These are phyloP conservation scores for Mionectes macconnelli DNA, from an alignment of 2,113 vertebrate species.

Conservation along the genomic window DNA sequence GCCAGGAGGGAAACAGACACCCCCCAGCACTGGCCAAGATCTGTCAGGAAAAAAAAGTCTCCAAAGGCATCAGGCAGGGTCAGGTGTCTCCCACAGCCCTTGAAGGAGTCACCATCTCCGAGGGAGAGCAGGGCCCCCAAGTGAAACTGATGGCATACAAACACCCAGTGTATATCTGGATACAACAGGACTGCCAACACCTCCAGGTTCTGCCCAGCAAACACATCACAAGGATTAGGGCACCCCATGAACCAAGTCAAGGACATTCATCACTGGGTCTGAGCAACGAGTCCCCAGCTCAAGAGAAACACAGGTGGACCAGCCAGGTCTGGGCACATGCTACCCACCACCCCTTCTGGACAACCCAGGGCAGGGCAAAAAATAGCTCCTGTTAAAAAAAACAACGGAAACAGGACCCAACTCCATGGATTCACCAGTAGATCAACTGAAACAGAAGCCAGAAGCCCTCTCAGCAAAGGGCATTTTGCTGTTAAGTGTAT, in stretches of 20 bases:
- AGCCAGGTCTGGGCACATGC: fast-evolving
- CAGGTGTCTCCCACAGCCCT: background rate
- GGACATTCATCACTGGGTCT: background rate
- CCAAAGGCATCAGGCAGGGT: background rate
- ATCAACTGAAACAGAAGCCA: background rate
- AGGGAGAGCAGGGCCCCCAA: background rate
- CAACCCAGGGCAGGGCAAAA: background rate
- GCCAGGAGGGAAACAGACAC: background rate
- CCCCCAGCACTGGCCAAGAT: fast-evolving
- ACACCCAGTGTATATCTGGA: background rate
- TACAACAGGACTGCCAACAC: background rate
- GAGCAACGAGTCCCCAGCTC: background rate
- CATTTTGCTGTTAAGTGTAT: background rate
- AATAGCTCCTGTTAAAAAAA: background rate
- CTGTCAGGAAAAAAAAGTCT: background rate
- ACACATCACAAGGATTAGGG: background rate
- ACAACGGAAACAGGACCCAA: background rate
- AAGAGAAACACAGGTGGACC: fast-evolving
- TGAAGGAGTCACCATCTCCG: background rate
- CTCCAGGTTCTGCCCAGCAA: background rate
- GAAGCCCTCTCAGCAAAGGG: background rate
- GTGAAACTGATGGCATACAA: background rate
- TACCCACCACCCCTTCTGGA: background rate
- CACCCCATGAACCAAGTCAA: background rate
- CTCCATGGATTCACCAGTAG: background rate